Base-by-base conservation (phyloP, 2,113 vertebrate species). In the Cebidichthys violaceus region DNA sequence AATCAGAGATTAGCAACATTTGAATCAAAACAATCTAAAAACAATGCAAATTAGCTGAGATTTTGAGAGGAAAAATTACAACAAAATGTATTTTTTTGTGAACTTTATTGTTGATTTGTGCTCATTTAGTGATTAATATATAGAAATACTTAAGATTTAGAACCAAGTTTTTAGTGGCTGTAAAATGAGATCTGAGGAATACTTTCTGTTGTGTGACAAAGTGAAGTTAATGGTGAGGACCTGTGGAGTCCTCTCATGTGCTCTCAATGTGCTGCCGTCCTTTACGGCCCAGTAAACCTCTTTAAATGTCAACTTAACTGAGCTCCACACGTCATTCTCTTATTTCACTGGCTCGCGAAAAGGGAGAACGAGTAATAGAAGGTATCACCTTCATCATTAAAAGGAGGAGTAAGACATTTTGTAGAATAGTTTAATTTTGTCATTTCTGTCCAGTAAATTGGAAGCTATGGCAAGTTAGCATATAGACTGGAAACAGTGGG, bases 231-330 rank as follows among this genome's bases (percentile, higher is more conserved):
- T 47, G 50, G 60, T 10, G 17, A 55, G 24, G 64, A 59, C 65
- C 64, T 86, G 70, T 35, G 64, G 14, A 24, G 57, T 50, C 15
- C 27, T 68, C 47, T 70, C 65, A 66, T 73, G 60, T 37, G 20
- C 70, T 83, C 14, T 55, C 52, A 41, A 29, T 55, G 54, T 45
- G 70, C 70, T 27, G 57, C 5, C 22, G 18, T 68, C 68, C 74
- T 90, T 90, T 81, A 86, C 79, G 78, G 82, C 29, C 69, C 67
- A 64, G 57, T 90, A 86, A 88, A 88, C 43, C 71, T 54, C 33
- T 77, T 79, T 72, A 57, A 81, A 85, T 55, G 66, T 67, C 59
- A 43, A 29, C 78, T 77, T 73, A 70, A 83, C 47, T 67, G 6
- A 50, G 68, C 22, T 54, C 61, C 9, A 45, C 68, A 22, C 55